phyloP scores from a whole-genome alignment of 2,113 vertebrate species.

The Hippocampus abdominalis region DNA sequence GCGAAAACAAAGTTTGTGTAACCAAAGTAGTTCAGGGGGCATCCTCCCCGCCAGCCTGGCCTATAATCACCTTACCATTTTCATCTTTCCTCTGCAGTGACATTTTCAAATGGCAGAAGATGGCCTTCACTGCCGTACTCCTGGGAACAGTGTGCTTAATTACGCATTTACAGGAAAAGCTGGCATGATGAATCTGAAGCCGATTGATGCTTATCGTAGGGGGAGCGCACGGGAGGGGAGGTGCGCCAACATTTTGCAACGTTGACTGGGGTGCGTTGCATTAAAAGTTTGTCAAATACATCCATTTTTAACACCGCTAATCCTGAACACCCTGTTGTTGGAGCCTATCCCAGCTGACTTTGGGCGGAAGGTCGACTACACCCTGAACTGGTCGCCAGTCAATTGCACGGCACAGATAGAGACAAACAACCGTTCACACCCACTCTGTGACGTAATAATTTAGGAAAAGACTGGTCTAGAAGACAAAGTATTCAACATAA shows the following conservation, averaged over 20 bases:
- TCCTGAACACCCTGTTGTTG: too few species aligned
- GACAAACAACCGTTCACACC: too few species aligned
- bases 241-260: not conserved
- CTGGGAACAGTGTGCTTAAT: not conserved
- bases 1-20: slow-evolving; percentile 80
- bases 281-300: too few species aligned
- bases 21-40: slow-evolving; percentile 69
- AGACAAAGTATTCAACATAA: too few species aligned
- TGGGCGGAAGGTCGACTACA: too few species aligned
- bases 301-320: too few species aligned
- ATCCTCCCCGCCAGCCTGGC: slow-evolving; percentile 7
- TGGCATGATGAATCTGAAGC: not conserved
- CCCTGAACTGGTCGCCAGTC: too few species aligned
- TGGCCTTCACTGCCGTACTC: not conserved
- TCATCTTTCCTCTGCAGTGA: not conserved
- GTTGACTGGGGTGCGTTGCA: too few species aligned
- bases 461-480: too few species aligned
- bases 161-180: not conserved
- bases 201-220: not conserved
- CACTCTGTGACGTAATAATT: not conserved
- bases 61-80: not conserved
- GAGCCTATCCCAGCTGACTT: too few species aligned
- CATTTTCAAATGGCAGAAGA: not conserved
- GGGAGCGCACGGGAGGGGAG: not conserved
- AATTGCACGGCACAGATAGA: too few species aligned